Conservation (phyloP, 2,113 vertebrate genomes). For the Pagrus major region DNA sequence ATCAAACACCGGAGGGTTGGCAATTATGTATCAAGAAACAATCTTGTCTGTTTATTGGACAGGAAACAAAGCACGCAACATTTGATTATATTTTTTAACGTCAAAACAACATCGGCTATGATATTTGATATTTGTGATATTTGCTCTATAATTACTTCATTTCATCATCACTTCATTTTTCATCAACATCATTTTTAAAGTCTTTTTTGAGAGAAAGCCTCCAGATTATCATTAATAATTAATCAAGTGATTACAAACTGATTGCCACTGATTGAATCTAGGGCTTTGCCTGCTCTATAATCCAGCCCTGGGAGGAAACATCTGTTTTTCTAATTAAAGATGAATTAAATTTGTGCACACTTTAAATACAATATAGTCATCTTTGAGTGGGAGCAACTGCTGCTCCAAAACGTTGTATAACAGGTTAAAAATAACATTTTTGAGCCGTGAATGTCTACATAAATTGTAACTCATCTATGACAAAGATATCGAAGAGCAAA, state of each 20-base stretch:
- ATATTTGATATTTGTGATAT: no score
- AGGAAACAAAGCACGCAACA: not conserved
- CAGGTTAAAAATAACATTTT: constrained; percentile 33
- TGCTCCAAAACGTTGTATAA: constrained; percentile 28
- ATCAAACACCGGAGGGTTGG: no score
- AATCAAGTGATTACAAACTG: constrained; percentile 3
- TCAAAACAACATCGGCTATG: not conserved
- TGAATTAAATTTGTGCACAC: not conserved
- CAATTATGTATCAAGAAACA: no score
- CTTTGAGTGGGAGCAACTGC: constrained; percentile 7
- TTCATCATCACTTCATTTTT: no score
- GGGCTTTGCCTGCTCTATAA: not conserved
- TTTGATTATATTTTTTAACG: not conserved
- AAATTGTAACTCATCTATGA: constrained; percentile 7
- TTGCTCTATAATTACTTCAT: not conserved
- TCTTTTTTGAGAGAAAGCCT: not conserved
- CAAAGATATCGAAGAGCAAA: constrained; percentile 23
- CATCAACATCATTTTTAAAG: no score
- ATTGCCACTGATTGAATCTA: constrained; percentile 3
- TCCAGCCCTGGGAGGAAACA: constrained; percentile 24
- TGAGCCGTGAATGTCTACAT: constrained; percentile 3
- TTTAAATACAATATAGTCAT: constrained; percentile 8
- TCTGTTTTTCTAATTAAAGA: constrained; percentile 15
- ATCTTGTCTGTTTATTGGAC: not conserved
- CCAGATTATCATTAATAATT: not conserved